Evolutionary conservation across 2,113 vertebrate species (phyloP).

Genomic region (Bubo bubo): DNA sequence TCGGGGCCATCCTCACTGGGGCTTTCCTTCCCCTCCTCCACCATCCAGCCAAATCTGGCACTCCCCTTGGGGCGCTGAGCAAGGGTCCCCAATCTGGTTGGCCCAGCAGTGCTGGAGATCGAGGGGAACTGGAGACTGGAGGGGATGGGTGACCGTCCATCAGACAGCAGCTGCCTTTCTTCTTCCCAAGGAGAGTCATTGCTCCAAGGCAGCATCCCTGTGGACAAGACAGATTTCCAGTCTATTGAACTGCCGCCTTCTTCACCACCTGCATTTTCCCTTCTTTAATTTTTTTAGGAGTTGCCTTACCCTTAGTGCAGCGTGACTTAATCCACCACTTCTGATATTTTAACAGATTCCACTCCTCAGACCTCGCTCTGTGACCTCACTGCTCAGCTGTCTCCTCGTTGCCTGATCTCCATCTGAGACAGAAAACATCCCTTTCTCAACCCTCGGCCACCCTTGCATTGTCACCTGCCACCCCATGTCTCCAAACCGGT

Average conservation of each 20-base stretch:
- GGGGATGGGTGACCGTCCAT: neutral
- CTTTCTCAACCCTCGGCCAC: neutral
- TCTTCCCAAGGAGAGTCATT: neutral
- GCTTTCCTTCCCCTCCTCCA: neutral
- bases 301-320: neutral
- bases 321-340: neutral
- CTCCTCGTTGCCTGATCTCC: neutral
- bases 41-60: neutral
- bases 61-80: neutral
- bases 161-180: neutral
- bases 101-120: neutral
- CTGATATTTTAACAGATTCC: neutral
- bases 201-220: neutral
- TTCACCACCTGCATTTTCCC: neutral
- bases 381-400: neutral
- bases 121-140: neutral
- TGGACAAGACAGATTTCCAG: neutral
- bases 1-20: neutral
- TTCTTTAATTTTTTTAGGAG: neutral
- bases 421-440: neutral
- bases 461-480: neutral
- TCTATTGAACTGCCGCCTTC: neutral
- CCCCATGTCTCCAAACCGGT: rapidly evolving
- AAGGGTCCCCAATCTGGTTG: neutral
- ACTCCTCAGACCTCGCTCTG: neutral